Evolutionary conservation across 2,113 vertebrate species (phyloP).

Genomic region (Pedetes capensis): DNA sequence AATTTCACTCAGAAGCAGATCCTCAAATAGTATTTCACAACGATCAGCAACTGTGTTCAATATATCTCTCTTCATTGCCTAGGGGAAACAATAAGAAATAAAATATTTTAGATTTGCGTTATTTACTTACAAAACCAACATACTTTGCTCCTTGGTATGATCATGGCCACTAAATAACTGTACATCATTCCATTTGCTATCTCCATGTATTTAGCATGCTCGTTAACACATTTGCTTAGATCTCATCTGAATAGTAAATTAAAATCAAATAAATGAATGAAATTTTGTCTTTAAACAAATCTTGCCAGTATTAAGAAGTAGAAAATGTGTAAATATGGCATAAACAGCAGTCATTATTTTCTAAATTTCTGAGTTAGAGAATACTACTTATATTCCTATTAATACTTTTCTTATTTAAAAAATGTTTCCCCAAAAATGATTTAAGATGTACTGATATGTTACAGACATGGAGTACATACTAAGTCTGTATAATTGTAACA

Average conservation of each 20-base stretch:
- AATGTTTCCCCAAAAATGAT: neutral
- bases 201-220: neutral
- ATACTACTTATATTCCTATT: neutral
- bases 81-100: conserved; percentile 44
- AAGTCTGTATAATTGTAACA: neutral
- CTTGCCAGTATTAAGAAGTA: neutral
- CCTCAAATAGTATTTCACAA: conserved; percentile 94
- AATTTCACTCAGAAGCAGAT: conserved; percentile 86
- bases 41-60: conserved; percentile 91
- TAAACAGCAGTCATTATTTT: neutral
- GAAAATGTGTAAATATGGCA: neutral
- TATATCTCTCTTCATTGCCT: conserved; percentile 95
- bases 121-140: neutral
- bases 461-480: neutral
- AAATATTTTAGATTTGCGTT: conserved; percentile 21
- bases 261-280: conserved; percentile 26
- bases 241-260: conserved; percentile 13
- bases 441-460: neutral
- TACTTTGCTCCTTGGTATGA: neutral
- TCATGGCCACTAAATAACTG: neutral
- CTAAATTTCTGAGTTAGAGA: neutral
- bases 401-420: conserved; percentile 10
- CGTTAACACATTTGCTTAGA: neutral
- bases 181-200: neutral
- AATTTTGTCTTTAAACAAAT: neutral